A percentile compares a stretch with the other conserved stretches of the same genome.
Evolutionary conservation across 2,888 invertebrate species (phyloP).

Genomic region (Xanthostigma xanthostigma): DNA sequence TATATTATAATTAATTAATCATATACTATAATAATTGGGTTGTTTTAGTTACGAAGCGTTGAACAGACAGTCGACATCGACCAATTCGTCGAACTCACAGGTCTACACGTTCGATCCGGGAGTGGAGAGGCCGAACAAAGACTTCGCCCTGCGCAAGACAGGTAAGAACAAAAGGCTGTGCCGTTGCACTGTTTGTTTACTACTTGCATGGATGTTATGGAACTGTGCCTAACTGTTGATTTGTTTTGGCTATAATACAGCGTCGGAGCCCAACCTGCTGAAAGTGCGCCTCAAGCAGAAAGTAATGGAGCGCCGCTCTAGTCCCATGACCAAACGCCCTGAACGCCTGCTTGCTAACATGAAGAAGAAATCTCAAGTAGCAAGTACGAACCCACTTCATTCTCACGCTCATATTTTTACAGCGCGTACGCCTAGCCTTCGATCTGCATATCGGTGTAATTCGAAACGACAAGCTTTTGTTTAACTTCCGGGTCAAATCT

Average conservation of each 20-base stretch:
- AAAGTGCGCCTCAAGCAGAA: conserved; percentile 88
- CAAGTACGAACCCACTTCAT: conserved; percentile 28
- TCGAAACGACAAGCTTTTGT: no score
- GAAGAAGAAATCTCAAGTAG: conserved; percentile 53
- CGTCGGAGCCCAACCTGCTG: conserved; percentile 93
- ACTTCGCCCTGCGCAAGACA: conserved; percentile 90
- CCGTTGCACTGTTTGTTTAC: background rate
- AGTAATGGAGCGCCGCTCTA: conserved; percentile 87
- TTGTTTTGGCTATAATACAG: conserved; percentile 34
- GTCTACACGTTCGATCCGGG: conserved; percentile 6
- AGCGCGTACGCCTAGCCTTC: no score
- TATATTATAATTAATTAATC: no score
- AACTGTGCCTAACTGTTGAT: no score
- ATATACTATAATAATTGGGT: no score
- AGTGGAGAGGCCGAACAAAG: conserved; percentile 42
- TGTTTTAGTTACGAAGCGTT: conserved; percentile 4
- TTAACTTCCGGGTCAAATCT: no score
- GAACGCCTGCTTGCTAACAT: conserved; percentile 56
- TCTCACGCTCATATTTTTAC: no score
- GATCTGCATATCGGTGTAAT: no score
- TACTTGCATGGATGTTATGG: background rate
- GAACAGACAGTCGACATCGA: conserved; percentile 3
- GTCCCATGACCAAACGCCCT: conserved; percentile 76
- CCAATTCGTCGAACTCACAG: conserved; percentile 4
- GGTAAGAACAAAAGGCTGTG: conserved; percentile 40